Base-by-base conservation (phyloP, 2,113 vertebrate species). In the Sinocyclocheilus rhinocerous region DNA sequence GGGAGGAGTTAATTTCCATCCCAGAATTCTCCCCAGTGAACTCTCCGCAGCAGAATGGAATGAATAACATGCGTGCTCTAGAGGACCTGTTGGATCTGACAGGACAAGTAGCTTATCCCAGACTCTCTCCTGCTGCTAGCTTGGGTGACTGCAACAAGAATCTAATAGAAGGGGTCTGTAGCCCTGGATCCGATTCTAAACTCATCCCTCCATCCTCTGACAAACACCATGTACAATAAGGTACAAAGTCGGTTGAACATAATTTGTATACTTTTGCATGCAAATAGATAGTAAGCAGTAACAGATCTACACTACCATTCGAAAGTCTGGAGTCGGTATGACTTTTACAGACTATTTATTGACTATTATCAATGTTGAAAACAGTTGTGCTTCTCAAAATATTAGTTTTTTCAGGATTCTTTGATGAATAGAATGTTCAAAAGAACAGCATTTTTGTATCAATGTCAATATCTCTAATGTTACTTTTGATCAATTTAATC, bases 21-120 rank as follows among this genome's bases (percentile, higher is more conserved):
- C 97, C 97, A 15, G 96, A 97, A 91, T 99, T 97, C 92, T 97
- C 97, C 45, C 97, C 98, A 33, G 89, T 98, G 89, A 96, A 94
- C 87, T 98, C 98, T 90, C 95, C 96, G 87, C 96, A 96, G 90
- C 95, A 95, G 86, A 94, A 96, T 70, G 94, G 94, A 85, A 94
- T 96, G 83, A 97, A 94, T 90, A 95, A 97, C 94, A 88, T 93
- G 85, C 95, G 95, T 50, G 97, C 97, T 81, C 95, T 99, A 50
- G 96, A 98, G 90, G 97, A 99, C 85, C 95, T 99, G 84, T 95
- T 99, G 94, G 98, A 99, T 94, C 96, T 99, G 93, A 99, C 98
- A 29, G 98, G 97, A 50, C 96, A 96, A 1, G 82, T 91, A 84
- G 94, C 95, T 2, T 97, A 95, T 89, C 93, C 95, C 84, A 97